These are phyloP conservation scores for Geodia barretti DNA, from an alignment of 37 sponge, comb jelly and placozoan genomes.

Conservation along the genomic window DNA sequence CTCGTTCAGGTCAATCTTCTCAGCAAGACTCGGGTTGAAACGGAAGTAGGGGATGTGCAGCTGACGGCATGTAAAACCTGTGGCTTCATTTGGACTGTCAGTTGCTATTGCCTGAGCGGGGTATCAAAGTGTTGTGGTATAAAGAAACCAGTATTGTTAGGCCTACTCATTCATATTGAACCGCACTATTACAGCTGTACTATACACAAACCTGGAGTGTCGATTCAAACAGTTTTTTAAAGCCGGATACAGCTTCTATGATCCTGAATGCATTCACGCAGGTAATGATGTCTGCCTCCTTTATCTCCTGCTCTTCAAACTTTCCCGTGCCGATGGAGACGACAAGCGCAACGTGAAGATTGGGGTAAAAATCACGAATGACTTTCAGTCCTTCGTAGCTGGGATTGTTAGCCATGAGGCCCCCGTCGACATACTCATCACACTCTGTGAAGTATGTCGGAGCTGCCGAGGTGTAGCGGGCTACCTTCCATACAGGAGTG, in stretches of 20 bases:
- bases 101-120: not conserved
- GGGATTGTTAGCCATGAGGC: slow-evolving; percentile 71
- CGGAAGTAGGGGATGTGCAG: not conserved
- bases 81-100: not conserved
- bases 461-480: slow-evolving; percentile 65
- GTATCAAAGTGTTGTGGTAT: too few species aligned
- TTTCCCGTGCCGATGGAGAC: not conserved
- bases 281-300: not conserved
- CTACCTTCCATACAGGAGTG: slow-evolving; percentile 60
- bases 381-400: not conserved
- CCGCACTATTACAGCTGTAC: not conserved
- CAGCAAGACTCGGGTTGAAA: not conserved
- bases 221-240: not conserved
- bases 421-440: slow-evolving; percentile 70
- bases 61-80: not conserved
- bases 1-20: not conserved
- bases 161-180: too few species aligned
- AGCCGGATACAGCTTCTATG: not conserved
- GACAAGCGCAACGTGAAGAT: not conserved
- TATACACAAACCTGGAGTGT: not conserved
- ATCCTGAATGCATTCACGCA: not conserved
- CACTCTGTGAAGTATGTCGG: slow-evolving; percentile 54
- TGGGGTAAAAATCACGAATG: not conserved
- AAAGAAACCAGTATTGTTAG: not conserved
- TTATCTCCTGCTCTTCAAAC: not conserved